Percentiles rank a stretch among this genome's conserved stretches.
Conservation (phyloP, 1,140 invertebrate genomes). For the Bombyx mandarina region DNA sequence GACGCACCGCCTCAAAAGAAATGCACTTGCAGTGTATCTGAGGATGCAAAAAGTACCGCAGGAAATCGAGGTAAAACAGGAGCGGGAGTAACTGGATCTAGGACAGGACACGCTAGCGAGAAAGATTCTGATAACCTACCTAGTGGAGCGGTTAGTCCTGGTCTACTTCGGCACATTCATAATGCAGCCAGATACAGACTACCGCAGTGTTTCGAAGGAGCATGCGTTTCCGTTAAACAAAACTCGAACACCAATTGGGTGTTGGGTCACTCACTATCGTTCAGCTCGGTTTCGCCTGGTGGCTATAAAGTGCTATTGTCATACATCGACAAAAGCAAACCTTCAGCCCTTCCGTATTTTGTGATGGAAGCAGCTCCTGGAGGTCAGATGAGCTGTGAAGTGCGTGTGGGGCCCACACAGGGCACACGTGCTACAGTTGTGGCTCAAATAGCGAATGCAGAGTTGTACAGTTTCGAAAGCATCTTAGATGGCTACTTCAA, state of each 20-base stretch:
- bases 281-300: constrained; percentile 58
- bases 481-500: constrained; percentile 55
- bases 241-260: constrained; percentile 45
- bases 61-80: constrained; percentile 53
- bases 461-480: constrained; percentile 56
- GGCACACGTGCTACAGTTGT: constrained; percentile 49
- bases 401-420: constrained; percentile 43
- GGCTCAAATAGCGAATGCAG: constrained; percentile 49
- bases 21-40: constrained; percentile 21
- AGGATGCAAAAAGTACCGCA: constrained; percentile 24
- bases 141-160: constrained; percentile 37
- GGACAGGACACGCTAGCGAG: constrained; percentile 27
- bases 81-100: constrained; percentile 53
- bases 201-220: constrained; percentile 60
- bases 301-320: constrained; percentile 56
- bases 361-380: constrained; percentile 61
- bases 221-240: constrained; percentile 45
- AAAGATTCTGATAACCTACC: constrained; percentile 32
- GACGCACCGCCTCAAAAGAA: constrained; percentile 27
- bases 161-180: constrained; percentile 51
- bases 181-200: constrained; percentile 50
- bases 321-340: constrained; percentile 44
- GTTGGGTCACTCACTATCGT: constrained; percentile 49
- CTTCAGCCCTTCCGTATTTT: constrained; percentile 42
- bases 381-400: constrained; percentile 57